Conservation (phyloP, 2,797 vertebrate species). For the Macroramphosus scolopax region DNA sequence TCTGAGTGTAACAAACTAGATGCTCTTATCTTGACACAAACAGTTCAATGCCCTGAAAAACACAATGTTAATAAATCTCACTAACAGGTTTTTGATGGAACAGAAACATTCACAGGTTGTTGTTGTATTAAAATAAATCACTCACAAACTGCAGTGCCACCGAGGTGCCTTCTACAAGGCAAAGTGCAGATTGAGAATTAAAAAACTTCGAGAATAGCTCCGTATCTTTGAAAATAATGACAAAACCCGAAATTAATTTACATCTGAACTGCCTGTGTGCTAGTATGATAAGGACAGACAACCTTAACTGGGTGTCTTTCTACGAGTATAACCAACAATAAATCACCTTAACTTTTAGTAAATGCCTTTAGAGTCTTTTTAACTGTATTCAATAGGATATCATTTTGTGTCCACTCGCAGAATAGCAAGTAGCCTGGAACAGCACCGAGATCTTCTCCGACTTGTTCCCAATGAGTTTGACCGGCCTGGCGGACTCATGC, state of each 20-base stretch:
- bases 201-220: constrained; percentile 37
- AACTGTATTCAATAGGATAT: constrained; percentile 33
- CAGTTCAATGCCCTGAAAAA: constrained; percentile 66
- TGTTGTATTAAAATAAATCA: constrained; percentile 30
- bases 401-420: constrained; percentile 57
- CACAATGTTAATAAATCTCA: constrained; percentile 35
- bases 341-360: constrained; percentile 12
- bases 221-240: constrained; percentile 29
- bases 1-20: constrained; percentile 43
- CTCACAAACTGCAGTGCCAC: constrained; percentile 70
- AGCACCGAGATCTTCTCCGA: constrained; percentile 53
- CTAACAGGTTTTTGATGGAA: constrained; percentile 21
- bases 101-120: constrained; percentile 65
- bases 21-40: constrained; percentile 29
- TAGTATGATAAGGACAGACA: constrained; percentile 9
- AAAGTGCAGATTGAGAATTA: constrained; percentile 66
- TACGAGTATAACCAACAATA: no score
- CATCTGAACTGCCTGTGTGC: constrained; percentile 31
- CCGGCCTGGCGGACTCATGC: constrained; percentile 77
- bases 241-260: constrained; percentile 24
- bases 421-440: constrained; percentile 42
- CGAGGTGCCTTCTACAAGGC: constrained; percentile 53
- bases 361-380: constrained; percentile 28
- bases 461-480: constrained; percentile 55
- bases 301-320: constrained; percentile 18